Percentiles rank a stretch among this genome's conserved stretches.
Conservation (phyloP, 2,888 invertebrate genomes). For the Lordiphosa fenestrarum region DNA sequence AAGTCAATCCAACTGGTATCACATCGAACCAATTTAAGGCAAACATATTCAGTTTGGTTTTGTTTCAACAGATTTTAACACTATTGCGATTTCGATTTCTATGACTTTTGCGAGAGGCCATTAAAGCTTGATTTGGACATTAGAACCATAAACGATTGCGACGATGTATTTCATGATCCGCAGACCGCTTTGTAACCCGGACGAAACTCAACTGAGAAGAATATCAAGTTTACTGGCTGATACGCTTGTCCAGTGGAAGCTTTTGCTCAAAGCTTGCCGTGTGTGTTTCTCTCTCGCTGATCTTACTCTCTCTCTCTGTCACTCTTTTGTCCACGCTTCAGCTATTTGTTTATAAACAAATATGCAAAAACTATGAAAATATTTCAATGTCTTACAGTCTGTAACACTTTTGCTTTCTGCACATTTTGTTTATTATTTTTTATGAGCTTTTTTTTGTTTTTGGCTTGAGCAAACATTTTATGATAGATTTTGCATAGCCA, state of each 20-base stretch:
- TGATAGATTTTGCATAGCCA: conserved; percentile 36
- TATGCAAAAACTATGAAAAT: conserved; percentile 43
- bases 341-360: conserved; percentile 68
- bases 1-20: conserved; percentile 57
- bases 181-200: conserved; percentile 30
- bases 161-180: conserved; percentile 19
- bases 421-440: conserved; percentile 8
- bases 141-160: conserved; percentile 4
- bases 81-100: conserved; percentile 13
- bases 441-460: conserved; percentile 7
- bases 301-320: conserved; percentile 3
- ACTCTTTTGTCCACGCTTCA: conserved; percentile 45
- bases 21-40: conserved; percentile 73
- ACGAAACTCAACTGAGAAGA: conserved; percentile 44
- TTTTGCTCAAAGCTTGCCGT: conserved; percentile 43
- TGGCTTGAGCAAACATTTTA: conserved; percentile 21
- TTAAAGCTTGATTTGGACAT: conserved; percentile 16
- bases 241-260: conserved; percentile 16
- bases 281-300: conserved; percentile 8
- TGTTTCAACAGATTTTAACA: conserved; percentile 14
- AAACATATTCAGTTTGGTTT: conserved; percentile 7
- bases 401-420: conserved; percentile 61
- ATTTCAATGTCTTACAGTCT: conserved; percentile 31
- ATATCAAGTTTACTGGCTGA: conserved; percentile 21
- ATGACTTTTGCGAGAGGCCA: conserved; percentile 28